Evolutionary conservation across 2,797 vertebrate species (phyloP).

Genomic region (Hoplostethus atlanticus): DNA sequence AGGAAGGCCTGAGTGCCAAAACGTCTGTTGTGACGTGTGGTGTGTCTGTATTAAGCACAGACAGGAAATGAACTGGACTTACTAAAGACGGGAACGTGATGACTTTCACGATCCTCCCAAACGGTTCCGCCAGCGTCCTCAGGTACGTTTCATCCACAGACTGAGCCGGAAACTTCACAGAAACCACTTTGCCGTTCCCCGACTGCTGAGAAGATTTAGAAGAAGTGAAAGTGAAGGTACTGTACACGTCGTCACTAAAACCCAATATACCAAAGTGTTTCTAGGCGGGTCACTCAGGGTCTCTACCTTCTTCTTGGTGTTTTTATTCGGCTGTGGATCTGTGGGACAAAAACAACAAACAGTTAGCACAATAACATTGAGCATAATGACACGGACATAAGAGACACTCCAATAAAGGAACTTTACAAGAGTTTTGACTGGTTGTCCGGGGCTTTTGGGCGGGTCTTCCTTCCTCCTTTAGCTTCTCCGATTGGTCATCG

Average conservation of each 20-base stretch:
- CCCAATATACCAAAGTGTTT: too few relatives aligned
- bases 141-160: slow-evolving; percentile 72
- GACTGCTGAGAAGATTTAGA: slow-evolving; percentile 13
- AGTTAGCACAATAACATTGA: background rate
- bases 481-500: slow-evolving; percentile 39
- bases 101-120: slow-evolving; percentile 76
- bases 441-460: background rate
- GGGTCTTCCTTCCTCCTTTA: slow-evolving; percentile 17
- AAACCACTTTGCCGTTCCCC: slow-evolving; percentile 74
- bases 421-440: slow-evolving; percentile 46
- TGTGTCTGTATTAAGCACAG: background rate
- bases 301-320: slow-evolving; percentile 53
- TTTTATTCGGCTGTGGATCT: slow-evolving; percentile 10
- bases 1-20: background rate
- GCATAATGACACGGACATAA: background rate
- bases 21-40: background rate
- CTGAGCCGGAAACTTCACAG: slow-evolving; percentile 74
- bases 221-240: background rate
- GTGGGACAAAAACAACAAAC: slow-evolving; percentile 13
- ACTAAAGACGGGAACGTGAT: slow-evolving; percentile 80
- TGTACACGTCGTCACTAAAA: too few relatives aligned
- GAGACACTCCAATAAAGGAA: background rate
- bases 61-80: slow-evolving; percentile 37
- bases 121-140: slow-evolving; percentile 68
- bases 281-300: background rate